Evolutionary conservation across 2,797 vertebrate genomes (phyloP), one percentile per base, ranked within the genome.

Genomic region (Takifugu ocellatus): DNA sequence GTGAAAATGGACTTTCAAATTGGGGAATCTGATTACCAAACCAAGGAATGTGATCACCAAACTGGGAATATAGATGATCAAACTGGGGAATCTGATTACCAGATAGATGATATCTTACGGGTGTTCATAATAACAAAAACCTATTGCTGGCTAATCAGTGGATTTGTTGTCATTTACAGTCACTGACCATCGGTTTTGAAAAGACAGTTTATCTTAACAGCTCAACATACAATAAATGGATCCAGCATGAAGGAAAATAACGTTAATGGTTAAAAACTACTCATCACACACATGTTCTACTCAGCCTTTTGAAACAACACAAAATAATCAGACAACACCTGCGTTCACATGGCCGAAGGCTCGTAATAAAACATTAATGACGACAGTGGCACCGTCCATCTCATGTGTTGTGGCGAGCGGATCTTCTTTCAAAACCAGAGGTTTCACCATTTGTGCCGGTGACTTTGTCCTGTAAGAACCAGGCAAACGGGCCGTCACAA

Each of bases 381-480:
- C 12, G 6, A 15, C 36, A 17, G 61, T 43, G 12, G 24, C 46
- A 49, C 31, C 51, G 17, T 56, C 46, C 25, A 24, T 70, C 31
- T 83, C 65, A 78, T 68, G 77, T 68, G 21, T 9, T 49, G 59
- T 63, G 61, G 16, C 57, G 59, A 1, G 69, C 51, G 12, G 67
- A 70, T 70, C 74, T 75, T 70, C 73, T 70, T 51, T 85, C 81
- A 56, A 84, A 88, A 8, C 81, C 82, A 5, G 78, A 66, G 1
- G 68, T 69, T 31, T 81, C 68, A 54, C 72, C 77, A 45, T 49
- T 70, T 24, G 73, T 24, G 24, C 79, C 76, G 1, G 74, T 64
- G 68, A 89, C 65, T 54, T 89, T 91, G 26, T 84, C 79, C 90
- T 92, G 68, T 29, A 48, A 21, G 49, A 67, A 42, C 26, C 25